These are phyloP conservation scores for Morpho achilles DNA, from an alignment of 2,888 invertebrate species.

Conservation along the genomic window DNA sequence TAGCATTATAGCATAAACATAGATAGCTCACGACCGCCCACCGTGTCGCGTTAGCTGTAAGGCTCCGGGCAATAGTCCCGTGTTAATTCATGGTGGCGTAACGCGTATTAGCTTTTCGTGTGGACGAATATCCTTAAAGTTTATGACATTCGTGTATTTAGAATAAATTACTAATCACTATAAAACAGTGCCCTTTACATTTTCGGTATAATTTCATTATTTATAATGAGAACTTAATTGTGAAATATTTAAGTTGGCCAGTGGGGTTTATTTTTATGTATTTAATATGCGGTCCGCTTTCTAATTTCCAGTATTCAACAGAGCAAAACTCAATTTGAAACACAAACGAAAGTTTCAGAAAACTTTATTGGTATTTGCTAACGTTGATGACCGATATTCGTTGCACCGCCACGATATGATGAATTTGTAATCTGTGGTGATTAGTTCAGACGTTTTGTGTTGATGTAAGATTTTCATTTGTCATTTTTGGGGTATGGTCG, in stretches of 20 bases:
- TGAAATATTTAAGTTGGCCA: too few species aligned
- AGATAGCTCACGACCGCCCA: slow-evolving; percentile 19
- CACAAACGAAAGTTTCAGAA: too few species aligned
- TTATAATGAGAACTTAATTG: too few species aligned
- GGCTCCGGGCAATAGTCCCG: slow-evolving; percentile 8
- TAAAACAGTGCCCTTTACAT: too few species aligned
- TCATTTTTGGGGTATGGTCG: slow-evolving; percentile 48
- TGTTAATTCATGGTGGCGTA: background rate
- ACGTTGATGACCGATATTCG: background rate
- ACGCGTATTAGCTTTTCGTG: background rate
- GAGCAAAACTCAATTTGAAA: too few species aligned
- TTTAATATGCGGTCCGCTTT: too few species aligned
- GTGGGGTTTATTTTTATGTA: too few species aligned
- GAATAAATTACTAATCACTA: too few species aligned
- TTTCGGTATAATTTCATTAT: too few species aligned
- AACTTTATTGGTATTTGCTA: background rate
- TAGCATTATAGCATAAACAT: slow-evolving; percentile 20
- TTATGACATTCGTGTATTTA: too few species aligned
- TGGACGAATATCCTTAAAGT: too few species aligned
- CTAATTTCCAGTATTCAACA: too few species aligned
- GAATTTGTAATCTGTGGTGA: slow-evolving; percentile 24
- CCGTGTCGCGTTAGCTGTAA: slow-evolving; percentile 18
- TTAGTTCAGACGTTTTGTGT: slow-evolving; percentile 44
- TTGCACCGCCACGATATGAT: slow-evolving; percentile 7
- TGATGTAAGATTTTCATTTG: slow-evolving; percentile 44